Percentiles rank a stretch among this genome's conserved stretches.
These are phyloP conservation scores for Alectura lathami DNA, from an alignment of 2,113 vertebrate species.

Conservation along the genomic window DNA sequence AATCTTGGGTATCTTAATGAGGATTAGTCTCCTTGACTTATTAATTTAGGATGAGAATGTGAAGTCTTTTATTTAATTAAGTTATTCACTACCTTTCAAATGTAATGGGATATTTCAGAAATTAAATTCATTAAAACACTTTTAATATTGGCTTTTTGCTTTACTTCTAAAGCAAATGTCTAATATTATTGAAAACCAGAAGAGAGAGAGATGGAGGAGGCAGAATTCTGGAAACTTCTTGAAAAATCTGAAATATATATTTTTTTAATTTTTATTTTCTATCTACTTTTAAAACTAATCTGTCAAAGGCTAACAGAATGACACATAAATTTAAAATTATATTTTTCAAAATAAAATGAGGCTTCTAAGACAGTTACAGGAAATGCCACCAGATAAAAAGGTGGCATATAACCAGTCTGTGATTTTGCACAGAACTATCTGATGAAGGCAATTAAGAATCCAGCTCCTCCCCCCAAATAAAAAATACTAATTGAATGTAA, in stretches of 20 bases:
- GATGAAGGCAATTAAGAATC: background rate
- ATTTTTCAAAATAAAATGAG: background rate
- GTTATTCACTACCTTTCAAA: background rate
- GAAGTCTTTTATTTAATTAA: background rate
- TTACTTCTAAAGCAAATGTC: background rate
- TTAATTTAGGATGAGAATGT: background rate
- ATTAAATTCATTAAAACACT: background rate
- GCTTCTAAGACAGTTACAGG: background rate
- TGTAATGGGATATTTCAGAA: background rate
- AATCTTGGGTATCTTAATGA: background rate
- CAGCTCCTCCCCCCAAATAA: background rate
- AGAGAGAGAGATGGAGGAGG: background rate
- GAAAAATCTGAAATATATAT: background rate
- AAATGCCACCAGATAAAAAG: background rate
- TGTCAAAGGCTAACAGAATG: background rate
- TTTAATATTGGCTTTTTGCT: background rate
- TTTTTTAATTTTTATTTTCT: background rate
- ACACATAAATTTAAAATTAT: background rate
- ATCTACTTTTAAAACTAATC: background rate
- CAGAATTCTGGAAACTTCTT: background rate
- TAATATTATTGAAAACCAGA: background rate
- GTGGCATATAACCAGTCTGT: fast-evolving
- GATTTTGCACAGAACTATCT: background rate
- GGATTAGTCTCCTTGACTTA: background rate
- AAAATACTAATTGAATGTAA: too few species aligned